A percentile compares a stretch with the other conserved stretches of the same genome.
Conservation (phyloP, 1,140 invertebrate genomes). For the Papilio dardanus region DNA sequence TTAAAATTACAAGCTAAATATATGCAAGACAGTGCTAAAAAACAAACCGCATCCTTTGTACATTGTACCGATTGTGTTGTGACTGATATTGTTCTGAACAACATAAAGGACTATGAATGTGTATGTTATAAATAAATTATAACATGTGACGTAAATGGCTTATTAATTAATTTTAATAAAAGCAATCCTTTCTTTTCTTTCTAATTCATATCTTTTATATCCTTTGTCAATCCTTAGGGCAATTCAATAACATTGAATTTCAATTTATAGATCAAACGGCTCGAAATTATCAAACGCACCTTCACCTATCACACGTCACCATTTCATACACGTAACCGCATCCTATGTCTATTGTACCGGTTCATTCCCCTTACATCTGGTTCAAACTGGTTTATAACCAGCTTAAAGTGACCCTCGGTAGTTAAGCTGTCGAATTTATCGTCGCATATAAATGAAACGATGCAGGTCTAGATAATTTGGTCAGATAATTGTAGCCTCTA, state of each 20-base stretch:
- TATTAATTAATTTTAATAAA: background rate
- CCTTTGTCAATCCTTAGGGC: background rate
- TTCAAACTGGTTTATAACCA: constrained; percentile 63
- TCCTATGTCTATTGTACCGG: constrained; percentile 72
- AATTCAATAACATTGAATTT: constrained; percentile 11
- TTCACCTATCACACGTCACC: constrained; percentile 67
- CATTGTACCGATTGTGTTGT: too few relatives aligned
- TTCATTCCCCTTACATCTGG: constrained; percentile 74
- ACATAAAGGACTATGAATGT: too few relatives aligned
- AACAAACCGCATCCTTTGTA: too few relatives aligned
- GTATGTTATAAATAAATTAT: too few relatives aligned
- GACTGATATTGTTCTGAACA: too few relatives aligned
- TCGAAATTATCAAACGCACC: constrained; percentile 36
- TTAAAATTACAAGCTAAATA: too few relatives aligned
- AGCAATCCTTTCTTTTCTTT: background rate
- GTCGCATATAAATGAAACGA: constrained; percentile 57
- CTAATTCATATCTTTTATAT: background rate
- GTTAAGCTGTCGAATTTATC: constrained; percentile 50
- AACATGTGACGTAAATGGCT: background rate
- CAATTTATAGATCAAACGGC: constrained; percentile 30
- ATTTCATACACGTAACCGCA: constrained; percentile 71
- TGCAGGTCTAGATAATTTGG: constrained; percentile 53
- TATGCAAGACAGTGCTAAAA: too few relatives aligned
- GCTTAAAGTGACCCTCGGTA: constrained; percentile 56
- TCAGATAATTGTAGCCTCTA: constrained; percentile 56